Percentiles rank a stretch among this genome's conserved stretches.
Evolutionary conservation across 2,888 invertebrate genomes (phyloP).

Genomic region (Andrena bicolor): DNA sequence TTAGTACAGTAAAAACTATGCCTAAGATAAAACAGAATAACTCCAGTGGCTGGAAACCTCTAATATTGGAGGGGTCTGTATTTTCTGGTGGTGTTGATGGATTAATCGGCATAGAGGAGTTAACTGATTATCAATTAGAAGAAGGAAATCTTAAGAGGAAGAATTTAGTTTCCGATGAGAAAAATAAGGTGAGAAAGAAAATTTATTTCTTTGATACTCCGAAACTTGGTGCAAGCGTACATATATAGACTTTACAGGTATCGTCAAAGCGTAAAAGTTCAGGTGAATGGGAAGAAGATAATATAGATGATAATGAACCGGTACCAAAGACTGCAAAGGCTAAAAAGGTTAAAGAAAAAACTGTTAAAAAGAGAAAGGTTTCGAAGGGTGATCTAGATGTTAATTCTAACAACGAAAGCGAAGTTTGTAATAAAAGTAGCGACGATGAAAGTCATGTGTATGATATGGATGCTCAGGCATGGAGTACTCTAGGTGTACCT

Average conservation of each 20-base stretch:
- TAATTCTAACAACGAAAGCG: conserved; percentile 18
- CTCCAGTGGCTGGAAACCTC: conserved; percentile 88
- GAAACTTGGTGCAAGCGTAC: neutral
- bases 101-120: conserved; percentile 92
- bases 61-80: conserved; percentile 88
- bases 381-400: conserved; percentile 11
- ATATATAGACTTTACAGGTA: conserved; percentile 32
- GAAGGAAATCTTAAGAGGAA: conserved; percentile 48
- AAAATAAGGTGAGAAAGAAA: conserved; percentile 35
- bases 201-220: neutral
- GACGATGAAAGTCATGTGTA: conserved; percentile 37
- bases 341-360: conserved; percentile 20
- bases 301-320: conserved; percentile 23
- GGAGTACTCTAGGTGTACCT: conserved; percentile 90
- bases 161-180: conserved; percentile 9
- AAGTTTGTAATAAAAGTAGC: conserved; percentile 11
- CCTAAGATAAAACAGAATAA: conserved; percentile 28
- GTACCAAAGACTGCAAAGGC: conserved; percentile 55
- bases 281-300: conserved; percentile 30
- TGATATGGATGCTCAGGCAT: conserved; percentile 86
- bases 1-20: conserved; percentile 46
- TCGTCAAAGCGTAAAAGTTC: conserved; percentile 39
- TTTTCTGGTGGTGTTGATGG: conserved; percentile 87
- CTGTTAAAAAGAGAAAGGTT: neutral
- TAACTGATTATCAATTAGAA: conserved; percentile 89